These are phyloP conservation scores for Euplexia lucipara DNA, from an alignment of 2,888 invertebrate species.

Conservation along the genomic window DNA sequence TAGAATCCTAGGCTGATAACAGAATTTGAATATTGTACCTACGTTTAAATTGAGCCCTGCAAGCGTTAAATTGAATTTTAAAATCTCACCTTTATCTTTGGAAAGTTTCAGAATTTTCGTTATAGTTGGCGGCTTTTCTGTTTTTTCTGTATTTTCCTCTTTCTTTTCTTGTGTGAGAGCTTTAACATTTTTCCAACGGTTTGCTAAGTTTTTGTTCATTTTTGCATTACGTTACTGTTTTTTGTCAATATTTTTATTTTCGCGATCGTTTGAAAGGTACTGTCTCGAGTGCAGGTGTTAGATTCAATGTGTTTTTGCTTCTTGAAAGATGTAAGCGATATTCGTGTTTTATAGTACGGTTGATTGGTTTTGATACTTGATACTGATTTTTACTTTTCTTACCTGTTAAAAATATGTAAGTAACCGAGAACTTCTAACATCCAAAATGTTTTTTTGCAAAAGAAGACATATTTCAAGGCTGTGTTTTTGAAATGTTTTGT, in stretches of 20 bases:
- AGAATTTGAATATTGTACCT: background rate
- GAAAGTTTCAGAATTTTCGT: conserved; percentile 76
- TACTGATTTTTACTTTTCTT: no score
- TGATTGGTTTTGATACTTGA: conserved; percentile 68
- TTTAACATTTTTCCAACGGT: conserved; percentile 84
- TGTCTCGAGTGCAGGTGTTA: conserved; percentile 51
- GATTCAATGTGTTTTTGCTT: conserved; percentile 60
- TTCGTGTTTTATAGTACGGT: conserved; percentile 58
- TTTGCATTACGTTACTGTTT: conserved; percentile 56
- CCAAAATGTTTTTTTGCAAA: no score
- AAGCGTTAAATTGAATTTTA: conserved; percentile 36
- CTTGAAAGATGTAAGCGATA: conserved; percentile 71
- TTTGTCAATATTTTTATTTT: conserved; percentile 34
- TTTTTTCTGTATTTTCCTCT: conserved; percentile 59
- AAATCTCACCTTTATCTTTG: conserved; percentile 80
- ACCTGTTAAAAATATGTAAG: no score
- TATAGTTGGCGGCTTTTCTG: conserved; percentile 66
- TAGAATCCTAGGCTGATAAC: background rate
- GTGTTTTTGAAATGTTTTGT: no score
- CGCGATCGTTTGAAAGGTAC: conserved; percentile 39
- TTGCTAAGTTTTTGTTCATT: conserved; percentile 78
- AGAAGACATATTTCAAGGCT: no score
- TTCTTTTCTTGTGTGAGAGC: conserved; percentile 71
- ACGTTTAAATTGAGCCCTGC: conserved; percentile 60
- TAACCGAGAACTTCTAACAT: no score